These are phyloP conservation scores for Bambusicola thoracicus DNA, from an alignment of 2,113 vertebrate species.

Conservation along the genomic window DNA sequence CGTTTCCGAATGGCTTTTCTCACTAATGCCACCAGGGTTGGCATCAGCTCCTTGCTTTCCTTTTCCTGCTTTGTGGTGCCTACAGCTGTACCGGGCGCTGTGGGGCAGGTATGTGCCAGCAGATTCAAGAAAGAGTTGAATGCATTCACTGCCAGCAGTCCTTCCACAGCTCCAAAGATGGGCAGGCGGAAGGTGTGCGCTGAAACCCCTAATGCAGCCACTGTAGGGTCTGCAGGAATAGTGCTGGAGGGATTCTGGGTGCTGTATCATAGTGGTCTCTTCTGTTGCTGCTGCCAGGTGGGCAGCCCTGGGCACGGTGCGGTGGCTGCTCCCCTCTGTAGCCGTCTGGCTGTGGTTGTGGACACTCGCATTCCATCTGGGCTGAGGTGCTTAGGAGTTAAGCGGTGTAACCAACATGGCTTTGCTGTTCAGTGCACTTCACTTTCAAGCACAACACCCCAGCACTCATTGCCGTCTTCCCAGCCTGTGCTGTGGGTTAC, in stretches of 20 bases:
- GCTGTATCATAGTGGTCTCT: not conserved
- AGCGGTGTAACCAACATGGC: fast-evolving
- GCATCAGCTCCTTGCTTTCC: not conserved
- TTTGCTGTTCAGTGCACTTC: not conserved
- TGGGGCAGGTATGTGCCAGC: not conserved
- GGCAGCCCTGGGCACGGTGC: not conserved
- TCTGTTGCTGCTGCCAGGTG: not conserved
- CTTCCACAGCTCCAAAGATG: not conserved
- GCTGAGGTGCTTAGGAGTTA: not conserved
- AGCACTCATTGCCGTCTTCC: not conserved
- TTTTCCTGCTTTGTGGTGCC: not conserved
- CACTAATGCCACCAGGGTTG: not conserved
- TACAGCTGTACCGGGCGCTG: not conserved
- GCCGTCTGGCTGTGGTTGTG: not conserved
- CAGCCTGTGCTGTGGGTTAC: not conserved
- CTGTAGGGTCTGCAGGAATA: not conserved
- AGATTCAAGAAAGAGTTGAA: not conserved
- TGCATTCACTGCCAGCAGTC: not conserved
- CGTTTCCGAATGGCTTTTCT: not conserved
- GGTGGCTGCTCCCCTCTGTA: fast-evolving
- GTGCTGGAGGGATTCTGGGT: not conserved
- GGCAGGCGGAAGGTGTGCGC: not conserved
- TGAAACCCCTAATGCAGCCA: not conserved
- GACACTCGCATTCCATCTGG: not conserved
- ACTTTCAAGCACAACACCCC: not conserved